Evolutionary conservation across 2,113 vertebrate genomes (phyloP).

Genomic region (Gambusia holbrooki): DNA sequence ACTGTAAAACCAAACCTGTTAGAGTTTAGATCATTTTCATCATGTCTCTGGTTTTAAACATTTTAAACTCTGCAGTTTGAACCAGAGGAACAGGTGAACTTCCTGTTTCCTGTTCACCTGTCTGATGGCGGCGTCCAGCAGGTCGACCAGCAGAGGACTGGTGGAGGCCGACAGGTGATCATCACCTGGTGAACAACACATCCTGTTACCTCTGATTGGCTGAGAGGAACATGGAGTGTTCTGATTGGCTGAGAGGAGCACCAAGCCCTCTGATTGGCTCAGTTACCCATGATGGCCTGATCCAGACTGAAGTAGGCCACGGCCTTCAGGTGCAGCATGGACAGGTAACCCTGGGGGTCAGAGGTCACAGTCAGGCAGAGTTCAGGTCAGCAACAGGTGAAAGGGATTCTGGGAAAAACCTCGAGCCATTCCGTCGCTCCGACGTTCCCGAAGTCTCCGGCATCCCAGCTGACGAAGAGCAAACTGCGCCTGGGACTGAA

Average conservation of each 20-base stretch:
- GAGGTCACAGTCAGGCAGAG: conserved; percentile 1
- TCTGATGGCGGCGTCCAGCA: conserved; percentile 83
- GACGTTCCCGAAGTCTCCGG: conserved; percentile 86
- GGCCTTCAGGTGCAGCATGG: conserved; percentile 86
- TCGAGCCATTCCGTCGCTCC: conserved; percentile 88
- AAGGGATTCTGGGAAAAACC: conserved; percentile 59
- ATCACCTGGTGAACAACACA: conserved; percentile 71
- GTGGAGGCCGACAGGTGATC: conserved; percentile 79
- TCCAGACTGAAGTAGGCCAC: conserved; percentile 88
- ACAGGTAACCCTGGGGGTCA: conserved; percentile 82
- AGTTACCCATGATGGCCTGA: conserved; percentile 82
- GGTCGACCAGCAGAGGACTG: conserved; percentile 82
- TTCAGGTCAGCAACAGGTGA: not conserved
- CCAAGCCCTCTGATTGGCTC: conserved; percentile 15
- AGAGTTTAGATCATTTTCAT: no score
- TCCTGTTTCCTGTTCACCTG: conserved; percentile 70
- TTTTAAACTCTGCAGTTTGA: no score
- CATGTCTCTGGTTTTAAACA: no score
- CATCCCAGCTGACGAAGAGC: conserved; percentile 89
- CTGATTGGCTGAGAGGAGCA: no score
- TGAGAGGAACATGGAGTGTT: no score
- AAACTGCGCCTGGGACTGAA: conserved; percentile 84
- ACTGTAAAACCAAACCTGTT: no score
- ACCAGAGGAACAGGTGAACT: no score
- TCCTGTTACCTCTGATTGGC: not conserved